These are phyloP conservation scores for Leptinotarsa texana DNA, from an alignment of 1,140 invertebrate genomes.

Conservation along the genomic window DNA sequence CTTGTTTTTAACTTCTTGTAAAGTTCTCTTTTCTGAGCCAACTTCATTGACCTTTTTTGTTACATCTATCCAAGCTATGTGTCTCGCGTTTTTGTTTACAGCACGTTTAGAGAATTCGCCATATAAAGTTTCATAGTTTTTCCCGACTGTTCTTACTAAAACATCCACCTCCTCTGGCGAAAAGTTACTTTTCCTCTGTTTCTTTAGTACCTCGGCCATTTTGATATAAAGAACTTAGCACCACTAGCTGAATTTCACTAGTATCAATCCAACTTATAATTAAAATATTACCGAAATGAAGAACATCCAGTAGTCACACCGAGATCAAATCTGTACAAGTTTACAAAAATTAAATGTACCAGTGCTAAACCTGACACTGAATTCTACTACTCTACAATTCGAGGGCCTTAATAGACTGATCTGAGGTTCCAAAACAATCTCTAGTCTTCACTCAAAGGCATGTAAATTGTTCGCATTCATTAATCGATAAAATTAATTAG, in stretches of 20 bases:
- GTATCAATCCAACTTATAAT: neutral
- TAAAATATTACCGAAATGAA: neutral
- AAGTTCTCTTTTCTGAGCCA: constrained; percentile 42
- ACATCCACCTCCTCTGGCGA: constrained; percentile 41
- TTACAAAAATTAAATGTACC: neutral
- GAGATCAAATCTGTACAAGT: neutral
- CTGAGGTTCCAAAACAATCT: constrained; percentile 26
- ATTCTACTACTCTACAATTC: neutral
- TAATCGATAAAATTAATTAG: constrained; percentile 22
- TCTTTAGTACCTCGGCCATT: constrained; percentile 38
- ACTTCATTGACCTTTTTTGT: constrained; percentile 42
- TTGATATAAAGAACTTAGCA: constrained; percentile 32
- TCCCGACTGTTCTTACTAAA: constrained; percentile 35
- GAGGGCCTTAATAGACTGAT: constrained; percentile 5
- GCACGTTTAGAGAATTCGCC: constrained; percentile 38
- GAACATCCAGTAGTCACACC: no score
- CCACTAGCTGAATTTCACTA: constrained; percentile 3
- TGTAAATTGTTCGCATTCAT: constrained; percentile 12
- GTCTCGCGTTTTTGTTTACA: constrained; percentile 37
- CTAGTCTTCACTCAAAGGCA: neutral
- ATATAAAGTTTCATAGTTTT: constrained; percentile 40
- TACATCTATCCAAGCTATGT: constrained; percentile 40
- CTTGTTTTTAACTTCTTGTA: constrained; percentile 47
- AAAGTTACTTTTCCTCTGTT: constrained; percentile 45
- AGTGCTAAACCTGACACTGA: neutral